A percentile compares a stretch with the other conserved stretches of the same genome.
phyloP scores from a whole-genome alignment of 2,797 vertebrate species.

The Channa striata region DNA sequence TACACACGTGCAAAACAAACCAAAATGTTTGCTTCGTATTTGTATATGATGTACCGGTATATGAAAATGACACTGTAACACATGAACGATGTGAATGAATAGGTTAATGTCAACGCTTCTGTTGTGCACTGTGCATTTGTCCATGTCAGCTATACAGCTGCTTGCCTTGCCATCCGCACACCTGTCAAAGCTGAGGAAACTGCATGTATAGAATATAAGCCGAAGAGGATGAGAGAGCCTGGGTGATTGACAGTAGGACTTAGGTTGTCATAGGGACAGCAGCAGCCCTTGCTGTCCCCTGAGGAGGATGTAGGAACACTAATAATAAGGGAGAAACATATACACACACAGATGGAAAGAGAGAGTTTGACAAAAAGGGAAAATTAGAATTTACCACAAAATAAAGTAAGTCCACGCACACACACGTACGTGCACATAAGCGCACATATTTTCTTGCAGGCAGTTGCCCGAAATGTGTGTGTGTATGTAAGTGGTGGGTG shows the following conservation, averaged over 20 bases:
- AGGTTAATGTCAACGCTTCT: conserved; percentile 28
- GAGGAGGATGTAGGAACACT: conserved; percentile 70
- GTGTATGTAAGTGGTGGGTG: conserved; percentile 76
- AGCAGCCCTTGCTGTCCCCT: conserved; percentile 64
- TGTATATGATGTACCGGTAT: too few species aligned
- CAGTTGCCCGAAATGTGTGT: conserved; percentile 53
- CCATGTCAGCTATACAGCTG: conserved; percentile 48
- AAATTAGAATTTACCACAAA: conserved; percentile 54
- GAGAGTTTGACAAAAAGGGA: conserved; percentile 26
- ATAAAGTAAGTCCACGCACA: conserved; percentile 19
- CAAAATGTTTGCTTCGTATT: conserved; percentile 8
- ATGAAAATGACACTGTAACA: too few species aligned
- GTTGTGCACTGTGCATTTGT: conserved; percentile 44
- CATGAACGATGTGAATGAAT: conserved; percentile 34
- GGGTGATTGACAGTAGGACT: conserved; percentile 68
- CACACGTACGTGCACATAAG: neutral
- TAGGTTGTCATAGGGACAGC: conserved; percentile 80
- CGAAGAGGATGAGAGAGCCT: conserved; percentile 52
- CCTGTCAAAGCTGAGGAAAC: conserved; percentile 61
- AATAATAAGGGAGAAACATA: conserved; percentile 60
- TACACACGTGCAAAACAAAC: conserved; percentile 1
- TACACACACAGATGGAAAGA: conserved; percentile 25
- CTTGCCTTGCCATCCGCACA: conserved; percentile 65
- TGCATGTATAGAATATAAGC: conserved; percentile 47
- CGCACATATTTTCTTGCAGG: conserved; percentile 45